Evolutionary conservation across 2,113 vertebrate species (phyloP).

Genomic region (Paramormyrops kingsleyae): DNA sequence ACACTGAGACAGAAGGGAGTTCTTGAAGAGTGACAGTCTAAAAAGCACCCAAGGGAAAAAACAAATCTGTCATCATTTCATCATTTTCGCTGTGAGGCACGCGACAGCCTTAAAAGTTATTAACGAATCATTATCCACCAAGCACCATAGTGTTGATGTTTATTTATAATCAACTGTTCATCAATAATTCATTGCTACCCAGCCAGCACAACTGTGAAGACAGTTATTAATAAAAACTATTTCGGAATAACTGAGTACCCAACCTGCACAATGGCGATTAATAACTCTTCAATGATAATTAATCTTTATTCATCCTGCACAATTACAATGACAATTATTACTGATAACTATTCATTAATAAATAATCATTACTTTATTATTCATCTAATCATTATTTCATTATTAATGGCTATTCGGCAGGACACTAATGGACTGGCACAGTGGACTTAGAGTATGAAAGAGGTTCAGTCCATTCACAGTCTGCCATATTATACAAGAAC

Average conservation of each 20-base stretch:
- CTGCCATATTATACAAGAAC: background rate
- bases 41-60: constrained; percentile 13
- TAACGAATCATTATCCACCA: background rate
- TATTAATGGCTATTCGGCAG: background rate
- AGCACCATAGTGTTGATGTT: background rate
- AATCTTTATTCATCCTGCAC: background rate
- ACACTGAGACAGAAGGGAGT: constrained; percentile 79
- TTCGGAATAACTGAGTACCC: background rate
- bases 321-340: background rate
- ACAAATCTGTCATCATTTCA: background rate
- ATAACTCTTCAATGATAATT: background rate
- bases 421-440: background rate
- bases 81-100: background rate
- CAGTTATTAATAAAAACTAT: background rate
- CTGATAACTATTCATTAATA: background rate
- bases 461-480: background rate
- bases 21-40: constrained; percentile 72
- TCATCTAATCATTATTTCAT: background rate
- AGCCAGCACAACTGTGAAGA: background rate
- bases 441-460: background rate
- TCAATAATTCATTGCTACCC: background rate
- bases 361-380: background rate
- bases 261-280: background rate
- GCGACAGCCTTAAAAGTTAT: background rate
- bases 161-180: background rate